A percentile compares a stretch with the other conserved stretches of the same genome.
Conservation (phyloP, 2,113 vertebrate species). For the Beaufortia kweichowensis region DNA sequence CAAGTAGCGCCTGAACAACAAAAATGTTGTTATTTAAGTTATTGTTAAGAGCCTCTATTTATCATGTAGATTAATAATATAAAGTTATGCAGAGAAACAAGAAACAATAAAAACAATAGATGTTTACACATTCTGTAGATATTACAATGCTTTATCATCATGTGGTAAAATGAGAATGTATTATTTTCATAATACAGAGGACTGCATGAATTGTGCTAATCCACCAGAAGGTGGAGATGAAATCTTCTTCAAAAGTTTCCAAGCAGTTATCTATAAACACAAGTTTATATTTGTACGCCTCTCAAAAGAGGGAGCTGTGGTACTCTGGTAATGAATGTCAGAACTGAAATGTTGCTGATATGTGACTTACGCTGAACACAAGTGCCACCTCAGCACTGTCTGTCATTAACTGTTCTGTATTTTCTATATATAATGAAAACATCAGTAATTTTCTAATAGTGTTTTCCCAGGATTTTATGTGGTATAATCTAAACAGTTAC, state of each 20-base stretch:
- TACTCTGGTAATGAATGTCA: slow-evolving; percentile 22
- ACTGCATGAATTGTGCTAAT: slow-evolving; percentile 2
- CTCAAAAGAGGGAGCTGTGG: slow-evolving; percentile 37
- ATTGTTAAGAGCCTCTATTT: not conserved
- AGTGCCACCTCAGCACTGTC: slow-evolving; percentile 27
- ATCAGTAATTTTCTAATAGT: too few species aligned
- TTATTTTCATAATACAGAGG: not conserved
- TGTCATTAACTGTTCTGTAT: not conserved
- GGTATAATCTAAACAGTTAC: too few species aligned
- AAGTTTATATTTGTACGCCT: not conserved
- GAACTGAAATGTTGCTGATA: not conserved
- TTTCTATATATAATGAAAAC: not conserved
- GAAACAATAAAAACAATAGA: not conserved
- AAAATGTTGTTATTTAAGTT: too few species aligned
- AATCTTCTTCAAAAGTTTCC: slow-evolving; percentile 18
- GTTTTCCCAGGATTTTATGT: too few species aligned
- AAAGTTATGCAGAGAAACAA: too few species aligned
- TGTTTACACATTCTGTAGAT: not conserved
- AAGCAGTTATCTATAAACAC: not conserved
- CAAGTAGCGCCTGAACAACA: not conserved
- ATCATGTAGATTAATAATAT: not conserved
- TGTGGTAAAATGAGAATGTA: not conserved
- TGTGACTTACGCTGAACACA: not conserved
- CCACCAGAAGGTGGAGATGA: slow-evolving; percentile 69
- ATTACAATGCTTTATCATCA: not conserved